These are phyloP conservation scores for Galago senegalensis DNA, from an alignment of 2,797 vertebrate genomes.

Conservation along the genomic window DNA sequence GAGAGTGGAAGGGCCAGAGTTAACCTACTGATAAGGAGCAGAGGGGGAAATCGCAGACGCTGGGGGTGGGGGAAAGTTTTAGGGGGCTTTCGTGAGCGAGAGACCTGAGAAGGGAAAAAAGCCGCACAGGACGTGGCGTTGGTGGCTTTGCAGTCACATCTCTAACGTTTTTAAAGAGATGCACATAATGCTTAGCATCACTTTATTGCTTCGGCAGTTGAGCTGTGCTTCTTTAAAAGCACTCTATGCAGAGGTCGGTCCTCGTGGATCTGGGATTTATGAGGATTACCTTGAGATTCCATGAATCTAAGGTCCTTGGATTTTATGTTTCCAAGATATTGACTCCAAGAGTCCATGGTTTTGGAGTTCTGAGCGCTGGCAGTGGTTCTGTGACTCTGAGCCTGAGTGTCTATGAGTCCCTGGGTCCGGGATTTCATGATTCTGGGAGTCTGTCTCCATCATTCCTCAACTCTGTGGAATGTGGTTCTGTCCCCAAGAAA, in stretches of 20 bases:
- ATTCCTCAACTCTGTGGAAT: not conserved
- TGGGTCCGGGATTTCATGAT: not conserved
- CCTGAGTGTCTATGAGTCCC: not conserved
- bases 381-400: not conserved
- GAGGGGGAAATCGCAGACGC: not conserved
- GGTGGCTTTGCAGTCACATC: not conserved
- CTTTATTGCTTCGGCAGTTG: not conserved
- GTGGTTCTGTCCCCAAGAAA: conserved; percentile 10
- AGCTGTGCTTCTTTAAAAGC: not conserved
- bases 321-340: not conserved
- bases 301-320: not conserved
- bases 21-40: not conserved
- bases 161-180: not conserved
- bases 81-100: not conserved
- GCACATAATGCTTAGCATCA: not conserved
- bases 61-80: accelerated
- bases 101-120: not conserved
- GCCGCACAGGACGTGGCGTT: accelerated
- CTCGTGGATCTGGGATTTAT: not conserved
- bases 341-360: not conserved
- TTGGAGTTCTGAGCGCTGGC: not conserved
- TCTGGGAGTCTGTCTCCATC: not conserved
- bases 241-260: not conserved
- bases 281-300: not conserved
- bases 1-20: not conserved